phyloP scores from a whole-genome alignment of 2,888 invertebrate genomes.

The Dysmachus trigonus region DNA sequence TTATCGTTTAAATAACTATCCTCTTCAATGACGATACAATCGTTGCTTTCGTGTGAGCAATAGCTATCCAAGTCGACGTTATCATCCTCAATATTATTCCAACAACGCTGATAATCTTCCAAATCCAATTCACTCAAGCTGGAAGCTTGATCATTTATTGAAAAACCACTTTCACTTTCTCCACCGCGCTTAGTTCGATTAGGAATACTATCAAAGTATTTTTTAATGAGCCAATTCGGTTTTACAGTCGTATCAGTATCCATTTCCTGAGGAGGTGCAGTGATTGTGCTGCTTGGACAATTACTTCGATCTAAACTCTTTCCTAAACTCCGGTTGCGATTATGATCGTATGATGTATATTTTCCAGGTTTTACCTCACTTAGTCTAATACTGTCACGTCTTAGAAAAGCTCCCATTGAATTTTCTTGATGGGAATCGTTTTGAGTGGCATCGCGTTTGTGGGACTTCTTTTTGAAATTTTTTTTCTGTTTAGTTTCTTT shows the following conservation, averaged over 20 bases:
- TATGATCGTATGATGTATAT: background rate
- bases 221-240: background rate
- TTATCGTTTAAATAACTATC: background rate
- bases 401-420: background rate
- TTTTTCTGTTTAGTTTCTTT: background rate
- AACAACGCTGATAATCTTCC: background rate
- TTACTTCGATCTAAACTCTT: background rate
- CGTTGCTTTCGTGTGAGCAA: background rate
- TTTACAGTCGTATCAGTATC: background rate
- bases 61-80: constrained; percentile 1
- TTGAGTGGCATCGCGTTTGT: background rate
- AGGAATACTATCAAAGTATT: background rate
- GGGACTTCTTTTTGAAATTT: background rate
- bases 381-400: background rate
- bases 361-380: background rate
- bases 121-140: background rate
- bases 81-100: background rate
- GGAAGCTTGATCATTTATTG: background rate
- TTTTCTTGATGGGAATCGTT: background rate
- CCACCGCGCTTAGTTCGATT: background rate
- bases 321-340: background rate
- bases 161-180: background rate
- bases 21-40: background rate
- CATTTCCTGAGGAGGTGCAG: background rate
- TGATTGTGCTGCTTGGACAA: background rate